Base-by-base conservation (phyloP, 2,888 invertebrate genomes). In the Criorhina ranunculi region DNA sequence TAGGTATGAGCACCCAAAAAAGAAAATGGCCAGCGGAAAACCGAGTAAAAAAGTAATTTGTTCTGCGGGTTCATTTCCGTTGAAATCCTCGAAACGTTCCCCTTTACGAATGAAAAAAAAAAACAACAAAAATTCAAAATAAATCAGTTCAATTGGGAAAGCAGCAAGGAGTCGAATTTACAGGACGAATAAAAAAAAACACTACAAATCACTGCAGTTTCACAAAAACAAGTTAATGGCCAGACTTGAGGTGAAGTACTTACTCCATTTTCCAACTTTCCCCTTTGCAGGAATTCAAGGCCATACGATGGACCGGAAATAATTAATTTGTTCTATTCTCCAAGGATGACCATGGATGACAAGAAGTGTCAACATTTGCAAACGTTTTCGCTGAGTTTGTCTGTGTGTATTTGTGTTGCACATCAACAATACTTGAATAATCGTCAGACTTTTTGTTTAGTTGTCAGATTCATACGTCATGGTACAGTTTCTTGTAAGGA, bases 31-130 rank as follows among this genome's bases (percentile, higher is more conserved):
- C 49, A 78, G 40, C 57, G 51, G 49, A 69, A 78, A 57, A 42
- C 60, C 19, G 49, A 78, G 73, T 69, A 77, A 78, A 83, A 77
- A 83, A 67, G 78, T 83, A 83, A 83, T 83, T 83, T 83, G 67
- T 73, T 83, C 69, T 83, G 78, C 67, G 62, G 78, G 72, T 67
- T 73, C 78, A 73, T 78, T 73, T 83, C 73, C 78, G 78, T 62
- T 73, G 49, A 55, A 37, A 78, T 78, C 78, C 78, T 83, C 73
- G 83, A 78, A 83, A 83, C 12, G 53, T 53, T 70, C 44, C 64
- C 33, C 37, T 40, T 66, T 15, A 66, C 49, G 67, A 49, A 24
- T 0, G 7, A 15, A 53, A 19, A 35, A 8, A 7, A 37, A 64
- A 24, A 24, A 3, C 2, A 24, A n/a, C n/a, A 66, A 79, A 78